These are phyloP conservation scores for Epicampocera succincta DNA, from an alignment of 2,888 invertebrate genomes.

Conservation along the genomic window DNA sequence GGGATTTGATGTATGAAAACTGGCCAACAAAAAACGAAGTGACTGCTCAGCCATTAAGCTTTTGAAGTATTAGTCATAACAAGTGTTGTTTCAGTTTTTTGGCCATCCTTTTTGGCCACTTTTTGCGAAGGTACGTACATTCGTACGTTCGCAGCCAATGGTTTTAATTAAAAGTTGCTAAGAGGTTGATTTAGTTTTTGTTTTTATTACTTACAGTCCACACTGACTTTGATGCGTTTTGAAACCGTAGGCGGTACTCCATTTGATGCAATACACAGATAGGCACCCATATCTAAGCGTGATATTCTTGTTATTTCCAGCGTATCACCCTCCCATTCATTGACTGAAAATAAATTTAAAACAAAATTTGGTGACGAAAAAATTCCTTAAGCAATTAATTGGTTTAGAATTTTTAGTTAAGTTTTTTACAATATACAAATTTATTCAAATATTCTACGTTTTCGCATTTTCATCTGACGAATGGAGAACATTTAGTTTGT, in stretches of 20 bases:
- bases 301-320: slow-evolving; percentile 93
- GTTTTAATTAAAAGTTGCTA: too few species aligned
- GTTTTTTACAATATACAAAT: too few species aligned
- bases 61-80: slow-evolving; percentile 58
- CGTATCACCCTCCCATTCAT: slow-evolving; percentile 93
- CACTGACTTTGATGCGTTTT: slow-evolving; percentile 95
- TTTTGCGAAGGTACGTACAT: background rate
- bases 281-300: slow-evolving; percentile 94
- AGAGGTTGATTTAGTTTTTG: background rate
- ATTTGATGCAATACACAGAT: slow-evolving; percentile 93
- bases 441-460: too few species aligned
- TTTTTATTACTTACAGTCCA: slow-evolving; percentile 93
- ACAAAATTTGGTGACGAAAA: too few species aligned
- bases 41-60: slow-evolving; percentile 36
- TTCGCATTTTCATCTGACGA: too few species aligned
- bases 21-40: slow-evolving; percentile 19
- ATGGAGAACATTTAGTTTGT: too few species aligned
- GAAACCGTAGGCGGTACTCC: slow-evolving; percentile 96
- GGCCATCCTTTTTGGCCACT: background rate
- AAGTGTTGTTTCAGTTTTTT: slow-evolving; percentile 12
- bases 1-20: background rate
- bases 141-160: background rate
- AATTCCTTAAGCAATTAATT: too few species aligned
- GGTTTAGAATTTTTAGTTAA: too few species aligned
- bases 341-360: slow-evolving; percentile 83